A percentile compares a stretch with the other conserved stretches of the same genome.
phyloP scores from a whole-genome alignment of 2,113 vertebrate species.

The Sinocyclocheilus rhinocerous region DNA sequence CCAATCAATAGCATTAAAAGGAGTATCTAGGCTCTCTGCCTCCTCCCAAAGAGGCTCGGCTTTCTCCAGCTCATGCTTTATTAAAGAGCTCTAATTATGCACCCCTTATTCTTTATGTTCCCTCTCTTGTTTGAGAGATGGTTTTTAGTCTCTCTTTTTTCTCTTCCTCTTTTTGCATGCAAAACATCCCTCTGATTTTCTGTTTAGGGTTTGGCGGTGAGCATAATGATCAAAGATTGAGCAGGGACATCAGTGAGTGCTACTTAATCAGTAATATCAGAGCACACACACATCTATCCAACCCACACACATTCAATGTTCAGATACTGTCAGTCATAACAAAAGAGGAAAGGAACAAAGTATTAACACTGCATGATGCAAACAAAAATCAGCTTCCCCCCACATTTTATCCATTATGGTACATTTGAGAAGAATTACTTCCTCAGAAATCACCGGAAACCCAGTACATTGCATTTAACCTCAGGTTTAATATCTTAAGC shows the following conservation, averaged over 20 bases:
- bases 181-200: slow-evolving; percentile 73
- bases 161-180: slow-evolving; percentile 71
- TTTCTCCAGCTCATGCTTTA: slow-evolving; percentile 72
- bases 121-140: slow-evolving; percentile 67
- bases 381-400: neutral
- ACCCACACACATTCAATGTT: slow-evolving; percentile 30
- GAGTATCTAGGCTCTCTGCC: slow-evolving; percentile 41
- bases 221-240: slow-evolving; percentile 48
- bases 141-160: slow-evolving; percentile 71
- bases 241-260: slow-evolving; percentile 37
- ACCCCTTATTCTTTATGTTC: slow-evolving; percentile 68
- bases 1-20: slow-evolving; percentile 55
- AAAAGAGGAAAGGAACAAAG: neutral
- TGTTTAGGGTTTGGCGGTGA: slow-evolving; percentile 70
- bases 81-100: slow-evolving; percentile 76
- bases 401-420: slow-evolving; percentile 1
- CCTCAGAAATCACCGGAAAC: neutral
- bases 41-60: slow-evolving; percentile 46
- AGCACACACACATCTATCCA: neutral
- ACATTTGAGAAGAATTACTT: neutral
- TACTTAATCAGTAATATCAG: slow-evolving; percentile 16
- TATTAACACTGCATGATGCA: neutral
- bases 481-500: neutral
- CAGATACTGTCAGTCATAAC: slow-evolving; percentile 23
- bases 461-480: neutral